phyloP scores from a whole-genome alignment of 30 jellyfish, hydroid and myxozoan genomes.

The Cassiopea andromeda region DNA sequence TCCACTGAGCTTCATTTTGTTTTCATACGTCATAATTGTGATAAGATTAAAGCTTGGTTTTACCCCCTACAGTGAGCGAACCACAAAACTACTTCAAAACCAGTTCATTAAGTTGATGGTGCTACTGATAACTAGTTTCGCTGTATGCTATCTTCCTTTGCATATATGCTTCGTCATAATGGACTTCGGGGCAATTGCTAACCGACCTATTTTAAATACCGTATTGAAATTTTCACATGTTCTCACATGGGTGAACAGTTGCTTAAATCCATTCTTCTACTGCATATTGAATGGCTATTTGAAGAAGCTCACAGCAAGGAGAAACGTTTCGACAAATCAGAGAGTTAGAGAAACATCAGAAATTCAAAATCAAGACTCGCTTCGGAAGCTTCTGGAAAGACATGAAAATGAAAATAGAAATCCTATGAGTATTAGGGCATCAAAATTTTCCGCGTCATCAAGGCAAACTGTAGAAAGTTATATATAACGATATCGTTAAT shows the following conservation, averaged over 20 bases:
- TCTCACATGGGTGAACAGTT: slow-evolving; percentile 76
- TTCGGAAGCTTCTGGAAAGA: slow-evolving; percentile 35
- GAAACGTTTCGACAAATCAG: not conserved
- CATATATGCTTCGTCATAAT: slow-evolving; percentile 66
- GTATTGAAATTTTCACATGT: slow-evolving; percentile 62
- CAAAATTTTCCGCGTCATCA: slow-evolving; percentile 6
- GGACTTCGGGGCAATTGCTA: slow-evolving; percentile 66
- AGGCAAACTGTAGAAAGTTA: slow-evolving; percentile 30
- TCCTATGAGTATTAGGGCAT: not conserved
- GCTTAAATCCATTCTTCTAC: slow-evolving; percentile 82
- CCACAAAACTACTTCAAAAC: slow-evolving; percentile 50
- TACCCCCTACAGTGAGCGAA: slow-evolving; percentile 44
- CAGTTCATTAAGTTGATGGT: slow-evolving; percentile 57
- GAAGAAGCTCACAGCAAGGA: slow-evolving; percentile 16
- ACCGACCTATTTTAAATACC: slow-evolving; percentile 9
- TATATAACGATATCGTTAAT: not conserved
- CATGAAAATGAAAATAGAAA: slow-evolving; percentile 31
- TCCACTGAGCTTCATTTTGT: slow-evolving; percentile 59
- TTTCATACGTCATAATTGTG: slow-evolving; percentile 42
- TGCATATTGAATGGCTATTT: slow-evolving; percentile 69
- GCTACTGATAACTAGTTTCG: slow-evolving; percentile 65
- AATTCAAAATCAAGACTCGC: slow-evolving; percentile 38
- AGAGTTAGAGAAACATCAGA: not conserved
- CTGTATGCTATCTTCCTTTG: slow-evolving; percentile 67
- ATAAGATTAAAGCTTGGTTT: slow-evolving; percentile 46